Base-by-base conservation (phyloP, 2,888 invertebrate genomes). In the Caenorhabditis afra region DNA sequence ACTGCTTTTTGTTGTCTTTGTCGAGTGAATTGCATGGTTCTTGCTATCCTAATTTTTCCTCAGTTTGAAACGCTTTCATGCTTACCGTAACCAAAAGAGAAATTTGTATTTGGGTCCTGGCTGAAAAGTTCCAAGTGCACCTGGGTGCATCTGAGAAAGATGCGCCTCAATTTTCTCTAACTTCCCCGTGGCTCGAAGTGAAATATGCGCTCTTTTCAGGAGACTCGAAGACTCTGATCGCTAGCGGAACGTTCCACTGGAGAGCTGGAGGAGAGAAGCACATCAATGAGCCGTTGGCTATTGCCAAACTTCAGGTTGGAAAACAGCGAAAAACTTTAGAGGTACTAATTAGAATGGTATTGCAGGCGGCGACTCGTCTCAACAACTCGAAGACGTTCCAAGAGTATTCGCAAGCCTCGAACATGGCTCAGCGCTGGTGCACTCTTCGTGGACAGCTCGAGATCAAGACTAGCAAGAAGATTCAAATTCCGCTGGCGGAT, bases 161-260 rank as follows among this genome's bases (percentile, higher is more conserved):
- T 29, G 29, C 29, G 29, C 18, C n/a, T 29, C 45, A 39, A 41
- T 44, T 20, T 45, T 39, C 12, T 29, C 29, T 29, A 29, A 29
- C 29, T 68, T 41, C 18, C 14, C 41, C 4, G 44, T 53, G 57
- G 22, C n/a, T n/a, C n/a, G 18, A 41, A 55, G 4, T 11, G 16
- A 14, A 57, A n/a, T 16, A 41, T 20, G 12, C 1, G 14, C 3
- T 44, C 29, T 20, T 55, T 85, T 73, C 71, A 47, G 92, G 93
- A 82, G 96, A 96, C 88, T 93, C 93, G 85, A 93, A 95, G 23
- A 92, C 95, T 45, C 93, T 94, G 90, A 91, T 95, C 73, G 96
- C 96, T 91, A 96, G 96, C 12, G 99, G 98, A 8, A 94, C 94
- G 88, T 98, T 95, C 91, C 97, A 99, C 91, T 99, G 97, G 97